A percentile compares a stretch with the other conserved stretches of the same genome.
Evolutionary conservation across 2,797 vertebrate species (phyloP).

Genomic region (Glyptemys insculpta): DNA sequence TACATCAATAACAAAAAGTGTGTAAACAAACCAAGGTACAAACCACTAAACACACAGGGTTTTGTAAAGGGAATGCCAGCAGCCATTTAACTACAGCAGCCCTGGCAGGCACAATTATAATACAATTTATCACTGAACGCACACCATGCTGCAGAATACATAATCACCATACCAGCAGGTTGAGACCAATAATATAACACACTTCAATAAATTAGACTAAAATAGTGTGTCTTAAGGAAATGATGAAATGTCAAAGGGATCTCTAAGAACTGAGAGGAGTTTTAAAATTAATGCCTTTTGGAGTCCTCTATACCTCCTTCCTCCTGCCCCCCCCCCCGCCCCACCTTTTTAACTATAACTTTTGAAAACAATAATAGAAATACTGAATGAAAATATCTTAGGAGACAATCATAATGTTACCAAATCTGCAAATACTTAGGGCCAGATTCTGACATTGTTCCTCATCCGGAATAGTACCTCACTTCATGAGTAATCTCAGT

Average conservation of each 20-base stretch:
- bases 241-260: background rate
- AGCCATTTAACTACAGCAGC: conserved; percentile 22
- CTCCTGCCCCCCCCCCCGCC: background rate
- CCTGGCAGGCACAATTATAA: conserved; percentile 37
- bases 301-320: background rate
- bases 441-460: background rate
- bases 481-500: background rate
- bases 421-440: background rate
- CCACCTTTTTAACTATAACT: background rate
- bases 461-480: rapidly evolving
- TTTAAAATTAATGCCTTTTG: background rate
- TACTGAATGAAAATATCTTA: background rate
- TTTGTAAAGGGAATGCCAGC: conserved; percentile 26
- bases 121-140: conserved; percentile 45
- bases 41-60: conserved; percentile 5
- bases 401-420: background rate
- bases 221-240: conserved; percentile 37
- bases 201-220: conserved; percentile 30
- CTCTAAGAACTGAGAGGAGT: conserved; percentile 3
- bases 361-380: background rate
- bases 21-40: conserved; percentile 34
- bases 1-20: conserved; percentile 25
- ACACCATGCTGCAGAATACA: conserved; percentile 28
- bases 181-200: conserved; percentile 14
- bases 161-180: conserved; percentile 32